phyloP scores from a whole-genome alignment of 1,140 invertebrate species.

The Zaprionus nigranus region DNA sequence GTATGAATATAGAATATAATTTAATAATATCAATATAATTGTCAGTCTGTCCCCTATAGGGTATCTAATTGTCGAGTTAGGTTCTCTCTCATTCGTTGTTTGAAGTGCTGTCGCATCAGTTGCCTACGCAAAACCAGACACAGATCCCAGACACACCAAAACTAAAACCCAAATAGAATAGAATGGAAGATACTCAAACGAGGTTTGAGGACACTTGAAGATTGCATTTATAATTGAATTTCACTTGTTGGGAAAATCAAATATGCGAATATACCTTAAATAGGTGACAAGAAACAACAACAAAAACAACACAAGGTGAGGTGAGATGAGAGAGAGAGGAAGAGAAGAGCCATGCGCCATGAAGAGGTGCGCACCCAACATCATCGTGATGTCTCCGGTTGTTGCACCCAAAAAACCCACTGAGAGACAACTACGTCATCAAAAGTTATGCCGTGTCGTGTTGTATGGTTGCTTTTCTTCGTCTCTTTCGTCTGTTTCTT shows the following conservation, averaged over 20 bases:
- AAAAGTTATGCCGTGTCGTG: conserved; percentile 27
- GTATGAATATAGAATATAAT: background rate
- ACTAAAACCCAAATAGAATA: background rate
- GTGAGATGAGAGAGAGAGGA: background rate
- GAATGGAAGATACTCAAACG: background rate
- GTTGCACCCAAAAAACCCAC: conserved; percentile 48
- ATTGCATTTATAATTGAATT: conserved; percentile 51
- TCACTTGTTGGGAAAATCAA: conserved; percentile 33
- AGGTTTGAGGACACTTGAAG: conserved; percentile 27
- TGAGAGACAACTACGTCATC: conserved; percentile 33
- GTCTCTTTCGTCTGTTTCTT: conserved; percentile 14
- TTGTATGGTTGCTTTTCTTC: conserved; percentile 8
- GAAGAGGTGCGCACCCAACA: conserved; percentile 48
- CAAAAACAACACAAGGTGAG: background rate
- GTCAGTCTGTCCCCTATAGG: background rate
- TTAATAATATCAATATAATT: background rate
- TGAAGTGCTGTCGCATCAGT: background rate
- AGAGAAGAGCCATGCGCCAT: background rate
- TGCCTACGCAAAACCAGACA: conserved; percentile 1
- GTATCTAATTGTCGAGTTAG: background rate
- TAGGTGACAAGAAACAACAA: conserved; percentile 13
- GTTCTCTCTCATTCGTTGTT: background rate
- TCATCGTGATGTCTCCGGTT: conserved; percentile 24
- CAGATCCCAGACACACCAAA: background rate
- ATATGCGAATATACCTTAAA: conserved; percentile 30